Base-by-base conservation (phyloP, 2,888 invertebrate species). In the Alloplasta piceator region DNA sequence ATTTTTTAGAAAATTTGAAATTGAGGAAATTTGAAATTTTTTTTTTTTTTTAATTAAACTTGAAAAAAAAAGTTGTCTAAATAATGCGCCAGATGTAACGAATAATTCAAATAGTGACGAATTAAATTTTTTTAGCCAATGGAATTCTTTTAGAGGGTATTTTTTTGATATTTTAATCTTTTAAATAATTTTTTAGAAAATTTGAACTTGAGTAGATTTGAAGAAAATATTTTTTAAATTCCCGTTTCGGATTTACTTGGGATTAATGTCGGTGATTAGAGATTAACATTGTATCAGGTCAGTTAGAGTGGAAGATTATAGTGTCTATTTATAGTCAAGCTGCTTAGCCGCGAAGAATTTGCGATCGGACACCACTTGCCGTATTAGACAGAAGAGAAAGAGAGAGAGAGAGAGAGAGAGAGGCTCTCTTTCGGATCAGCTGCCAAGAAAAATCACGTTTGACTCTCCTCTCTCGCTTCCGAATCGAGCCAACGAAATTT, bases 361-460 rank as follows among this genome's bases (percentile, higher is more conserved):
- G 10, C 56, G 55, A 56, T 56, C 26, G 36, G 55, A 10, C 55
- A 56, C 52, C 52, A 14, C 12, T 12, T 14, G 14, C 9, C 56
- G 56, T 50, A 4, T 10, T 41, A n/a, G 14, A 12, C 7, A 60
- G 39, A 38, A n/a, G n/a, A 10, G 36, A 10, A 12, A 50, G 50
- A 50, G 50, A 7, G 60, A 60, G 41, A 39, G 41, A 61, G 60
- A 61, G 41, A 61, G 16, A 61, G 60, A 41, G 60, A 61, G 39
- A 61, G n/a, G 6, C 41, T 16, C 39, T 61, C 39, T 38, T 12
- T 60, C 41, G 46, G 52, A 43, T 41, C 2, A 5, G 72, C 5
- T 43, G 73, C 73, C 63, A 64, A 73, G 63, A 73, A 43, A 61
- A 73, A 72, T 73, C 36, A 56, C 55, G 63, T 64, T 26, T 38